Conservation (phyloP, 2,888 invertebrate species). For the Beris morrisii region DNA sequence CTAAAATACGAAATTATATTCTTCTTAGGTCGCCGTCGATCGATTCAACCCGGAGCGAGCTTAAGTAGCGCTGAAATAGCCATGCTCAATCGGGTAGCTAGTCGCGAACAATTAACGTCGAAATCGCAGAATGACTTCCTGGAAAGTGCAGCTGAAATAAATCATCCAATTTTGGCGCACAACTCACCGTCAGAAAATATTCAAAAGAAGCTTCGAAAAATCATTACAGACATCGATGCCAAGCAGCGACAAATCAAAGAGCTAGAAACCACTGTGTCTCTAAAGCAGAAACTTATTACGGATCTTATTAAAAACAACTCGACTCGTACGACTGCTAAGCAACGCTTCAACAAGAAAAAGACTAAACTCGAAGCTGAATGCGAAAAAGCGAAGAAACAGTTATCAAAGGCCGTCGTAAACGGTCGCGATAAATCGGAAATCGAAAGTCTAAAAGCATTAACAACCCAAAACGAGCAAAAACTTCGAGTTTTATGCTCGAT, state of each 20-base stretch:
- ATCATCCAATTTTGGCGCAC: slow-evolving; percentile 41
- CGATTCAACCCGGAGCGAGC: slow-evolving; percentile 65
- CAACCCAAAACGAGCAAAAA: slow-evolving; percentile 58
- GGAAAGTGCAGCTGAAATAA: slow-evolving; percentile 47
- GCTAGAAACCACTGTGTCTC: slow-evolving; percentile 66
- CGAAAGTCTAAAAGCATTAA: slow-evolving; percentile 56
- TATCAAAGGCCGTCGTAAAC: slow-evolving; percentile 60
- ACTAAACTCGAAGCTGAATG: slow-evolving; percentile 64
- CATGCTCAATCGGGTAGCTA: slow-evolving; percentile 63
- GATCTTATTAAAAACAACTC: slow-evolving; percentile 66
- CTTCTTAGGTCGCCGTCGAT: slow-evolving; percentile 56
- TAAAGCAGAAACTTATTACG: slow-evolving; percentile 74
- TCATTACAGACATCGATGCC: slow-evolving; percentile 62
- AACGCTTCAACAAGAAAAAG: slow-evolving; percentile 66
- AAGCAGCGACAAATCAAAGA: slow-evolving; percentile 72
- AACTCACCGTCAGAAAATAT: slow-evolving; percentile 49
- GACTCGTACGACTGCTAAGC: slow-evolving; percentile 61
- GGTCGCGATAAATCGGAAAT: slow-evolving; percentile 55
- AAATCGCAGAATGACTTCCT: slow-evolving; percentile 48
- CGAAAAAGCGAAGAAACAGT: slow-evolving; percentile 61
- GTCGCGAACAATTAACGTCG: slow-evolving; percentile 45
- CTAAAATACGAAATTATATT: slow-evolving; percentile 7
- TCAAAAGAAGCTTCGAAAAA: slow-evolving; percentile 53
- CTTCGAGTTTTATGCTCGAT: slow-evolving; percentile 60
- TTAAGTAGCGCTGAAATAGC: slow-evolving; percentile 64